Evolutionary conservation across 2,797 vertebrate genomes (phyloP), one percentile per base, ranked within the genome.

Genomic region (Smutsia gigantea): DNA sequence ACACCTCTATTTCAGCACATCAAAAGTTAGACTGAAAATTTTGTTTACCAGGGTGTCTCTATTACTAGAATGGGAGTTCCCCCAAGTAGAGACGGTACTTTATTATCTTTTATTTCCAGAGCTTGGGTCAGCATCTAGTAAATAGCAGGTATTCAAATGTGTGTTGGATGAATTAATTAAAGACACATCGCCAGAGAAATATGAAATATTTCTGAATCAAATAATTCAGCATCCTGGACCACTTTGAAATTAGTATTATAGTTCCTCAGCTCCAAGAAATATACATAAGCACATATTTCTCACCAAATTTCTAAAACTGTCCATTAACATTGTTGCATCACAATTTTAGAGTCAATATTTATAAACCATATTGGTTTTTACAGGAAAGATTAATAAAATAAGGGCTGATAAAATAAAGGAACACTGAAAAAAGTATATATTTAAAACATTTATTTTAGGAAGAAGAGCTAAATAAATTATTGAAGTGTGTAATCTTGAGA

Each of bases 401-500:
- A 78, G 37, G 63, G 49, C 29, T 18, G 5, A 34, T 19, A 93
- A 96, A 95, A 97, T 61, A 97, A 87, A 69, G 25, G 9, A 63
- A 87, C 31, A 55, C 23, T 82, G 79, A 96, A 93, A 57, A 90
- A 92, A 2, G 46, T 37, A 74, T 55, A 53, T 61, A 85, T 88
- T 96, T 92, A 92, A 97, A 87, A 72, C 25, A 87, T 4, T 87
- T 87, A 82, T 90, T 91, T 96, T 87, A 86, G 66, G 51, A 93
- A 94, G n/a, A 86, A 86, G 15, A 87, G 85, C 9, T 72, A 90
- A 87, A 51, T 51, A 90, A 87, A 90, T 82, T 53, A 87, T 13
- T 91, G 21, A 94, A 93, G 94, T 51, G 1, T 53, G 61, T 61
- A 57, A 90, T 78, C 23, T 90, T 97, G 59, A 95, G n/a, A 90